phyloP scores from a whole-genome alignment of 2,797 vertebrate species.

The Acropternis orthonyx region DNA sequence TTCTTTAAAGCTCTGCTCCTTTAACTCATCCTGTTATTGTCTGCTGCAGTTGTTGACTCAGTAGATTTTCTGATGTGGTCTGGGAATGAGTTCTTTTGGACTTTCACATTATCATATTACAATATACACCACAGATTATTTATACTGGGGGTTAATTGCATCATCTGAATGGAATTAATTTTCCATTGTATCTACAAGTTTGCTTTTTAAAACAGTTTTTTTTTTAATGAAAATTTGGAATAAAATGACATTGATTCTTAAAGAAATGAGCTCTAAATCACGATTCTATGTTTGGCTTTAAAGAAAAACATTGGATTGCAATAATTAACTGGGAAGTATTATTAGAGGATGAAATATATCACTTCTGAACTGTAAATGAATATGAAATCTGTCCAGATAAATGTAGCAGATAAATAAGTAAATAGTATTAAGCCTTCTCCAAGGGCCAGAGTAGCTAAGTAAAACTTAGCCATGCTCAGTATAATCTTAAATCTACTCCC shows the following conservation, averaged over 20 bases:
- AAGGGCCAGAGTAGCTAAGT: not conserved
- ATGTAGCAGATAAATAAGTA: slow-evolving; percentile 46
- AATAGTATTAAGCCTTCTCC: slow-evolving; percentile 14
- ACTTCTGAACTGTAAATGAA: slow-evolving; percentile 22
- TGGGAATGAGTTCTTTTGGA: slow-evolving; percentile 74
- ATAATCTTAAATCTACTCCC: not conserved
- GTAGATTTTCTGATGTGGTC: slow-evolving; percentile 71
- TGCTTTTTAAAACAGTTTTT: slow-evolving; percentile 53
- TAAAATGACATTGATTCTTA: slow-evolving; percentile 47
- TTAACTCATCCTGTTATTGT: slow-evolving; percentile 62
- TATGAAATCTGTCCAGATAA: slow-evolving; percentile 14
- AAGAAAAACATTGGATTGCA: not conserved
- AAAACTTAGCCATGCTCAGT: not conserved
- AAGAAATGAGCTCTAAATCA: slow-evolving; percentile 26
- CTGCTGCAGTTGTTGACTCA: slow-evolving; percentile 74
- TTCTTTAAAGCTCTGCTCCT: slow-evolving; percentile 58
- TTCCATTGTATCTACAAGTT: slow-evolving; percentile 65
- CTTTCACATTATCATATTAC: slow-evolving; percentile 74
- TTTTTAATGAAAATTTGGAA: slow-evolving; percentile 49
- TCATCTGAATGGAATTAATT: slow-evolving; percentile 76
- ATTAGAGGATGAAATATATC: slow-evolving; percentile 10
- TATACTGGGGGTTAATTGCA: slow-evolving; percentile 73
- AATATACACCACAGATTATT: slow-evolving; percentile 70
- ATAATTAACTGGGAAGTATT: not conserved
- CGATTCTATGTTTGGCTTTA: slow-evolving; percentile 4